Evolutionary conservation across 2,888 invertebrate species (phyloP).

Genomic region (Tipula lateralis): DNA sequence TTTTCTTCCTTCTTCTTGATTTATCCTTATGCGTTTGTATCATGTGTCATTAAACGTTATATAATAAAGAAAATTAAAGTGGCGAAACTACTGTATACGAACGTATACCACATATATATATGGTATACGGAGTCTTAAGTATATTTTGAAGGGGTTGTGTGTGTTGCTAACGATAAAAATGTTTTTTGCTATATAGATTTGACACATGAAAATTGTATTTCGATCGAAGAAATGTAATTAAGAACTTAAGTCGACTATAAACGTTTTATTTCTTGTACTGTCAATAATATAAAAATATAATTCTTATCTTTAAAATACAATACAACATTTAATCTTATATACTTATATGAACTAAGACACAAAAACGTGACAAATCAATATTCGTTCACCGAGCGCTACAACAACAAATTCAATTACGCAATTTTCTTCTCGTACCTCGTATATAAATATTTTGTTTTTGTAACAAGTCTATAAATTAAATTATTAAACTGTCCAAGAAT

Average conservation of each 20-base stretch:
- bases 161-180: background rate
- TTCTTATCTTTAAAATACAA: background rate
- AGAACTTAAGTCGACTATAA: background rate
- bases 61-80: background rate
- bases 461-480: conserved; percentile 1
- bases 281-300: background rate
- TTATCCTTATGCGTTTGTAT: background rate
- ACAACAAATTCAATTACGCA: conserved; percentile 13
- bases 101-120: background rate
- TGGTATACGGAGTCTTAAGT: background rate
- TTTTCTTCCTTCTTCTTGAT: background rate
- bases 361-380: conserved; percentile 11
- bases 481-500: background rate
- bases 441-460: background rate
- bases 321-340: background rate
- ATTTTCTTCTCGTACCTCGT: too few species aligned
- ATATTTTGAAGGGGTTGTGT: background rate
- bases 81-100: background rate
- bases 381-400: background rate
- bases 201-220: conserved; percentile 13
- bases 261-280: background rate
- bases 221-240: background rate
- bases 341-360: background rate
- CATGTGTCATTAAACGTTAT: conserved; percentile 20
- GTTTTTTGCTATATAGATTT: background rate